Percentiles rank a stretch among this genome's conserved stretches.
Evolutionary conservation across 1,140 invertebrate genomes (phyloP).

Genomic region (Sipha flava): DNA sequence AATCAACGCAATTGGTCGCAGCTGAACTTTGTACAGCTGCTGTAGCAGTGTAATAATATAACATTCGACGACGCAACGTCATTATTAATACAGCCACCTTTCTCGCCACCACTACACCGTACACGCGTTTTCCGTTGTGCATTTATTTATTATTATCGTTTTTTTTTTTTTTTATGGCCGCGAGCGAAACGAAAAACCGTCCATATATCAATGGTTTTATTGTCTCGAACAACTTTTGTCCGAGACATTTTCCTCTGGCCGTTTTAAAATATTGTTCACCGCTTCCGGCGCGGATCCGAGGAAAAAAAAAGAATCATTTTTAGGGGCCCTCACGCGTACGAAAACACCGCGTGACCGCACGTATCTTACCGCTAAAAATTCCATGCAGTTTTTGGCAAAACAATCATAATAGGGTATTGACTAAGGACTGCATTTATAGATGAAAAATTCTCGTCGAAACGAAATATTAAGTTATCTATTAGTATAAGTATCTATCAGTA

Average conservation of each 20-base stretch:
- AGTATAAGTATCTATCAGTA: no score
- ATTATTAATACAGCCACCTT: neutral
- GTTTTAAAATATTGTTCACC: slow-evolving; percentile 1
- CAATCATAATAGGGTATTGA: no score
- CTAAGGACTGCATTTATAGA: no score
- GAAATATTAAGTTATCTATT: no score
- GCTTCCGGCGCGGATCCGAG: neutral
- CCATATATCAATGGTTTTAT: slow-evolving; percentile 4
- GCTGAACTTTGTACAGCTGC: no score
- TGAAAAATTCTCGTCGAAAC: no score
- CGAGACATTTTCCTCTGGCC: neutral
- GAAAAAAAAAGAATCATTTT: neutral
- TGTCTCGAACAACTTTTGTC: neutral
- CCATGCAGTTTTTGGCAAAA: neutral
- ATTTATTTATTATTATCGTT: neutral
- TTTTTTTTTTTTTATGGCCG: neutral
- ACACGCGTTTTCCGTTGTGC: neutral
- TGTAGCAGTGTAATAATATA: no score
- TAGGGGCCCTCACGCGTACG: neutral
- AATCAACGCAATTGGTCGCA: no score
- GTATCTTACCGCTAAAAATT: neutral
- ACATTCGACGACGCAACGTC: no score
- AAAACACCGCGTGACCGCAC: neutral
- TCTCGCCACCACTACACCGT: neutral
- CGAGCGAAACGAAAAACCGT: neutral